Evolutionary conservation across 2,888 invertebrate genomes (phyloP), one percentile per base, ranked within the genome.

Genomic region (Melikaiella ostensackeni): DNA sequence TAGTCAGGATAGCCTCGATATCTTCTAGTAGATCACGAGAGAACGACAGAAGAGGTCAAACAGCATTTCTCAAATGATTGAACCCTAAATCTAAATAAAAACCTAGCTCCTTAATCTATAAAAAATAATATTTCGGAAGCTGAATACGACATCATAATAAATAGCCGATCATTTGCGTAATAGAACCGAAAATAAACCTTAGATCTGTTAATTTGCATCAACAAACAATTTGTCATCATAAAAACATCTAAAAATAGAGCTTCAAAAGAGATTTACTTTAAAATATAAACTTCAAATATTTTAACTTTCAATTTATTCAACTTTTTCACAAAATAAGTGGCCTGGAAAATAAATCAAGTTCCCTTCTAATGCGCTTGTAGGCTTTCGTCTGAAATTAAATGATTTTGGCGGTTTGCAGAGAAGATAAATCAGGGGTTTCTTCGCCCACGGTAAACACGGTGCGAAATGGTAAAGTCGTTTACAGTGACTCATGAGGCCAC

Each of bases 401-500:
- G 30, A 50, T 70, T 70, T 70, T 46, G 30, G 13, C 19, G 30
- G 11, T 70, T 70, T 27, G 30, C 27, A 46, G 66, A n/a, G 30
- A 46, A 8, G 50, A 70, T 70, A 70, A 33, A 70, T 63, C 63
- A 63, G 21, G n/a, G 27, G 21, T 55, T 50, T 70, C 70, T 50
- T 70, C 50, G 50, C 30, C 50, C 33, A 50, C 70, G n/a, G 27
- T 70, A 70, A 70, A 50, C 50, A 70, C 5, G 33, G 50, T 70
- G 33, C n/a, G 13, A 55, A 70, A 55, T 50, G n/a, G 33, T 33
- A 30, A 55, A 70, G 70, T 50, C 46, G 46, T 70, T 70, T 50
- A 70, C 50, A 46, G n/a, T 30, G 73, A 27, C 74, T 24, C 63
- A 55, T 24, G 57, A 66, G 13, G 70, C 79, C 80, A 79, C 80